These are phyloP conservation scores for Drosophila asahinai DNA, from an alignment of 1,140 invertebrate species.

Conservation along the genomic window DNA sequence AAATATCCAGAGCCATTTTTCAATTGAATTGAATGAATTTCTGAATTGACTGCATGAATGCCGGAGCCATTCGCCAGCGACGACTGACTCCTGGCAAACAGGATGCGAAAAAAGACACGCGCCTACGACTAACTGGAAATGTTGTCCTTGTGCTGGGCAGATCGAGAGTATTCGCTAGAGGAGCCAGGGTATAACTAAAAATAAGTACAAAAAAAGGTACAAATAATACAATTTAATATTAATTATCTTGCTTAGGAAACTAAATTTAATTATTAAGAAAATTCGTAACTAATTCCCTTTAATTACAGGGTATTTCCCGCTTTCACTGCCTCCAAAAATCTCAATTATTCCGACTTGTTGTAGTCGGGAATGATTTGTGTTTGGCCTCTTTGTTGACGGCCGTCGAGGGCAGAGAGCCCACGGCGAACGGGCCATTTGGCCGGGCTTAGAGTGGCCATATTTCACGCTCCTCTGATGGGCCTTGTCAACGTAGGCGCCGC, in stretches of 20 bases:
- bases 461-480: slow-evolving; percentile 67
- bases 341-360: slow-evolving; percentile 28
- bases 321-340: background rate
- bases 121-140: slow-evolving; percentile 15
- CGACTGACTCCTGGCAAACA: slow-evolving; percentile 18
- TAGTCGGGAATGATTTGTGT: slow-evolving; percentile 48
- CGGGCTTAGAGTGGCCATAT: slow-evolving; percentile 58
- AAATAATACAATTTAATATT: too few relatives aligned
- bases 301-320: background rate
- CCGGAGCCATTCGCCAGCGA: slow-evolving; percentile 11
- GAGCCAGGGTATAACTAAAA: background rate
- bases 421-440: slow-evolving; percentile 55
- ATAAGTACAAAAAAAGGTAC: too few relatives aligned
- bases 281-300: too few relatives aligned
- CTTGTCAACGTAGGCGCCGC: slow-evolving; percentile 55
- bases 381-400: slow-evolving; percentile 52
- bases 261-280: too few relatives aligned
- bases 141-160: background rate
- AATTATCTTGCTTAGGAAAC: too few relatives aligned
- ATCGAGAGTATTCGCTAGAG: background rate
- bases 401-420: slow-evolving; percentile 38
- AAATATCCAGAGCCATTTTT: slow-evolving; percentile 77
- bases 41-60: slow-evolving; percentile 66
- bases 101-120: slow-evolving; percentile 28
- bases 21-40: slow-evolving; percentile 81